Evolutionary conservation across 2,797 vertebrate genomes (phyloP).

Genomic region (Microctenopoma steveboyesi): DNA sequence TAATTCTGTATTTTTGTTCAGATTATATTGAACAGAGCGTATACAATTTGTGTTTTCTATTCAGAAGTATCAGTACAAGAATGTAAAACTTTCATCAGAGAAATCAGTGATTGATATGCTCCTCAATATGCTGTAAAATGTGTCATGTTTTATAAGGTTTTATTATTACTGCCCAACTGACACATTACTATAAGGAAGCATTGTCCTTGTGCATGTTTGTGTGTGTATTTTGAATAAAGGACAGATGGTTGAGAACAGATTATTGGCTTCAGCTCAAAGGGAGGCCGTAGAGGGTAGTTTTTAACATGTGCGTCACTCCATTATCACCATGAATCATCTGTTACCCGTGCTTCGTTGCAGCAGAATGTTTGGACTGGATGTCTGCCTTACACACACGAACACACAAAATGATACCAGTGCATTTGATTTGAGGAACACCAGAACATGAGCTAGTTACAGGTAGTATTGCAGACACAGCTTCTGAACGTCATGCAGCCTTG

Average conservation of each 20-base stretch:
- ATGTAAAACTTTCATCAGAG: not conserved
- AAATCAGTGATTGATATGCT: too few species aligned
- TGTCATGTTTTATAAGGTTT: too few species aligned
- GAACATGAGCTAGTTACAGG: constrained; percentile 2
- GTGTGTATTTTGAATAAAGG: constrained; percentile 13
- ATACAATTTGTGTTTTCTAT: not conserved
- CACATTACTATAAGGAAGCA: too few species aligned
- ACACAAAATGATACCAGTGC: constrained; percentile 8
- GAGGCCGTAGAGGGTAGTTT: constrained; percentile 24
- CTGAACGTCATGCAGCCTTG: constrained; percentile 16
- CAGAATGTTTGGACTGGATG: constrained; percentile 28
- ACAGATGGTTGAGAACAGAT: constrained; percentile 51
- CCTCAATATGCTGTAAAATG: too few species aligned
- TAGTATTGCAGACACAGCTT: constrained; percentile 8
- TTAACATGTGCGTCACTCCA: constrained; percentile 52
- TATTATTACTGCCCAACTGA: too few species aligned
- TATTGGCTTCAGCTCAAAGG: constrained; percentile 51
- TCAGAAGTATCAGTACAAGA: not conserved
- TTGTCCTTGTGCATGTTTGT: not conserved
- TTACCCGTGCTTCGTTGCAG: constrained; percentile 49
- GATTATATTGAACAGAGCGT: too few species aligned
- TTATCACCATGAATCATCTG: constrained; percentile 49
- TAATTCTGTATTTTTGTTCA: too few species aligned
- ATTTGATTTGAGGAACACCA: not conserved
- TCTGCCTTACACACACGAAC: constrained; percentile 7